Base-by-base conservation (phyloP, 2,888 invertebrate genomes). In the Calephelis perditalis region DNA sequence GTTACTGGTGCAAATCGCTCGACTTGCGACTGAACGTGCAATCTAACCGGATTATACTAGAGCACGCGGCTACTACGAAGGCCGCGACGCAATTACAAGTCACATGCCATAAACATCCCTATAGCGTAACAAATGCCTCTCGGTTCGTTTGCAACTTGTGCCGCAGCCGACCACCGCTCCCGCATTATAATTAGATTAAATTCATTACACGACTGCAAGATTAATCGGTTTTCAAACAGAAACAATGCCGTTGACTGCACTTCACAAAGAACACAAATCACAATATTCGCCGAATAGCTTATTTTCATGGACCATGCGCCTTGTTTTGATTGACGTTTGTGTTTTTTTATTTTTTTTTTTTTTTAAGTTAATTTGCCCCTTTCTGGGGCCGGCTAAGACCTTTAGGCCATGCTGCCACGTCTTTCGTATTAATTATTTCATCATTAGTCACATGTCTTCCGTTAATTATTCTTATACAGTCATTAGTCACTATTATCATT, bases 41-140 rank as follows among this genome's bases (percentile, higher is more conserved):
- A 55, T 59, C 64, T 76, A 78, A 77, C 78, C 69, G 71, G 77
- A 78, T 79, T 72, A 75, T 63, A 66, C 68, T 65, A 68, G 69
- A 65, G 65, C 71, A 71, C 73, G 71, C 73, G 71, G 65, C 73
- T 70, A 62, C 64, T 47, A 58, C 64, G 64, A 64, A 65, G 65
- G 65, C 62, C 64, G 67, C 67, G 63, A 59, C 67, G 67, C 63
- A 67, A 63, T 67, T 62, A 47, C 57, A 64, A 61, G 62, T 63
- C 64, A 64, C 64, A 64, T 64, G 64, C 62, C 62, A 60, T 46
- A 56, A 60, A 60, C 60, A 60, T 55, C 57, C 46, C 59, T 61
- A 45, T 37, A 40, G 63, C 62, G 61, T 61, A 59, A 65, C 59
- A 59, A 59, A 60, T 55, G 59, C 59, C 59, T 52, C 59, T 57